Percentiles rank a stretch among this genome's conserved stretches.
Conservation (phyloP, 2,888 invertebrate species). For the Drosophila paracracens region DNA sequence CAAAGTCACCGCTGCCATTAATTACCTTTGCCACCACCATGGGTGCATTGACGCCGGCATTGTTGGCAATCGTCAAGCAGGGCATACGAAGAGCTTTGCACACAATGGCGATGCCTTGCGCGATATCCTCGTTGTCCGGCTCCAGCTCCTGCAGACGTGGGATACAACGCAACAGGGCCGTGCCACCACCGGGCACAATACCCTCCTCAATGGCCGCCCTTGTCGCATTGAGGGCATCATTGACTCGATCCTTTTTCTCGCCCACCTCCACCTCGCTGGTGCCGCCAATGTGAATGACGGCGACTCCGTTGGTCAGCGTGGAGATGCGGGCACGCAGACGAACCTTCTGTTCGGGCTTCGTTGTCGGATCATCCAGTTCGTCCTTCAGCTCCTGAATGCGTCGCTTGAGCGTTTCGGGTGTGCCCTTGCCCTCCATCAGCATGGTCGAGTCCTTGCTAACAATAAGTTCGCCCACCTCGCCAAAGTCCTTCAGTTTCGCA, state of each 20-base stretch:
- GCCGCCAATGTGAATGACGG: constrained; percentile 93
- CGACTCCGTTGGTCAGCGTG: constrained; percentile 93
- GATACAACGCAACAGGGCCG: constrained; percentile 94
- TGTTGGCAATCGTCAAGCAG: constrained; percentile 94
- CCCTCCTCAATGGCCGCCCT: constrained; percentile 98
- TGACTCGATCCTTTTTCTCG: constrained; percentile 97
- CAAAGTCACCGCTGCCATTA: constrained; percentile 90
- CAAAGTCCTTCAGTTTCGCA: constrained; percentile 91
- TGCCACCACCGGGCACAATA: constrained; percentile 98
- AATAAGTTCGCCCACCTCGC: constrained; percentile 94
- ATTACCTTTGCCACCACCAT: constrained; percentile 96
- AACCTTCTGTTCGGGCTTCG: constrained; percentile 97
- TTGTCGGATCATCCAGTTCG: constrained; percentile 92
- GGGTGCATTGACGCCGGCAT: constrained; percentile 96
- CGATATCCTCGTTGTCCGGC: constrained; percentile 80
- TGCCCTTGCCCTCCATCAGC: constrained; percentile 90
- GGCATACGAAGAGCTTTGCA: constrained; percentile 93
- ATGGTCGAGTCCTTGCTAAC: constrained; percentile 98
- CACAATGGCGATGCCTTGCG: constrained; percentile 91
- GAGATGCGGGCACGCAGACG: constrained; percentile 96
- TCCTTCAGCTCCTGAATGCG: constrained; percentile 93
- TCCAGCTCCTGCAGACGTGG: constrained; percentile 89
- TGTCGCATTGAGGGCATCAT: constrained; percentile 97
- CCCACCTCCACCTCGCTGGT: constrained; percentile 96
- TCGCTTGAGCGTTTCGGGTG: constrained; percentile 91